These are phyloP conservation scores for Motacilla alba DNA, from an alignment of 2,113 vertebrate genomes.

Conservation along the genomic window DNA sequence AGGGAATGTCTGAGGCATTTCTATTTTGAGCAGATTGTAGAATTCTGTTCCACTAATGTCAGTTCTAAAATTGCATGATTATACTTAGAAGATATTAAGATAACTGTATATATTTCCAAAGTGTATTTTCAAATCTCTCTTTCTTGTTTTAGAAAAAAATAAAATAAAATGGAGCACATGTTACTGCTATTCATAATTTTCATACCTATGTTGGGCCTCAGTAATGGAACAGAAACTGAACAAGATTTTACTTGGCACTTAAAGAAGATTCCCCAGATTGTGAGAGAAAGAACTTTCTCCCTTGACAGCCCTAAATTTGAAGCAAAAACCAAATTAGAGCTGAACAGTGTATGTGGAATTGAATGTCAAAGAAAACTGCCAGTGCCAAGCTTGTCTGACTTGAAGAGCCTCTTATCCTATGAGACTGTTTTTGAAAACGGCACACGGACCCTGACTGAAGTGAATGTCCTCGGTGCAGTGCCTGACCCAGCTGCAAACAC, in stretches of 20 bases:
- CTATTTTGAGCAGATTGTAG: not conserved
- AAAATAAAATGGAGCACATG: constrained; percentile 80
- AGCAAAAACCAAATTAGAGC: constrained; percentile 72
- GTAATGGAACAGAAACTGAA: constrained; percentile 60
- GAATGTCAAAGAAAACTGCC: constrained; percentile 86
- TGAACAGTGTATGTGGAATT: constrained; percentile 84
- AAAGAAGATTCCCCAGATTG: constrained; percentile 84
- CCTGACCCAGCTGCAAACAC: constrained; percentile 24
- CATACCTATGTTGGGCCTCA: constrained; percentile 66
- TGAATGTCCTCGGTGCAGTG: constrained; percentile 76
- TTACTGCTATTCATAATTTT: constrained; percentile 77
- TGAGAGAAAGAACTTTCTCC: constrained; percentile 79
- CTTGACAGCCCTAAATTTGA: constrained; percentile 84
- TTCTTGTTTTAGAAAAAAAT: constrained; percentile 69
- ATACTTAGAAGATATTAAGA: not conserved
- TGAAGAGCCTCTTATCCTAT: constrained; percentile 88
- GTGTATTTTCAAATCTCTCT: constrained; percentile 20
- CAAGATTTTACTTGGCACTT: constrained; percentile 88
- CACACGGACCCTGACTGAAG: constrained; percentile 85
- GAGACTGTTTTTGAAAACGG: constrained; percentile 94
- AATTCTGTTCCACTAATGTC: not conserved
- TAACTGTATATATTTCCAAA: not conserved
- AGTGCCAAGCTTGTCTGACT: constrained; percentile 75
- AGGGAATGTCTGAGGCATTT: not conserved
- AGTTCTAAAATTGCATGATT: not conserved